A percentile compares a stretch with the other conserved stretches of the same genome.
phyloP scores from a whole-genome alignment of 2,797 vertebrate genomes.

The Hoplostethus mediterraneus region DNA sequence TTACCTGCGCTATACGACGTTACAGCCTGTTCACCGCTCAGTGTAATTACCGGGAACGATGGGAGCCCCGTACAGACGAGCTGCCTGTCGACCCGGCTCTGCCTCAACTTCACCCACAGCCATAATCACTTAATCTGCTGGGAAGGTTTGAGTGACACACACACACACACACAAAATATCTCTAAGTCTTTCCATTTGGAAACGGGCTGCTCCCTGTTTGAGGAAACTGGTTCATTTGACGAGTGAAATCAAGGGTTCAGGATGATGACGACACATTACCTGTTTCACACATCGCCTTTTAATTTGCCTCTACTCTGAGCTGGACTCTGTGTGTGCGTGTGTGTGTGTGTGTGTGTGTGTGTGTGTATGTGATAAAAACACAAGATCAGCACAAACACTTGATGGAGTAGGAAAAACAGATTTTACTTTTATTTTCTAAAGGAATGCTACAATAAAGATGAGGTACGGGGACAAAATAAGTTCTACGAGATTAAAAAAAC shows the following conservation, averaged over 20 bases:
- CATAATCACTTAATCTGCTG: constrained; percentile 30
- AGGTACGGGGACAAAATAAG: too few relatives aligned
- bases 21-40: constrained; percentile 25
- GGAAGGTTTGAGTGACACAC: not conserved
- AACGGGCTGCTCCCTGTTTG: not conserved
- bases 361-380: too few relatives aligned
- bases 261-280: too few relatives aligned
- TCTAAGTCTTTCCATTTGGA: not conserved
- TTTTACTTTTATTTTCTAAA: constrained; percentile 20
- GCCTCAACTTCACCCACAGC: constrained; percentile 24
- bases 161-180: not conserved
- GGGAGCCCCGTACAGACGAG: not conserved
- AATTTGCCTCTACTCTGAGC: too few relatives aligned
- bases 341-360: not conserved
- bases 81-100: constrained; percentile 26
- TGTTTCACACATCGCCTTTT: too few relatives aligned
- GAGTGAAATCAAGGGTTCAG: not conserved
- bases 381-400: too few relatives aligned
- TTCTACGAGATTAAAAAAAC: not conserved
- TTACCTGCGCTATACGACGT: not conserved
- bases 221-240: not conserved
- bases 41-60: constrained; percentile 40
- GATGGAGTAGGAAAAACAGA: not conserved
- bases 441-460: constrained; percentile 9
- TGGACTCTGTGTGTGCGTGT: not conserved